Evolutionary conservation across 1,140 invertebrate species (phyloP), one percentile per base, ranked within the genome.

Genomic region (Eubasilissa regina): DNA sequence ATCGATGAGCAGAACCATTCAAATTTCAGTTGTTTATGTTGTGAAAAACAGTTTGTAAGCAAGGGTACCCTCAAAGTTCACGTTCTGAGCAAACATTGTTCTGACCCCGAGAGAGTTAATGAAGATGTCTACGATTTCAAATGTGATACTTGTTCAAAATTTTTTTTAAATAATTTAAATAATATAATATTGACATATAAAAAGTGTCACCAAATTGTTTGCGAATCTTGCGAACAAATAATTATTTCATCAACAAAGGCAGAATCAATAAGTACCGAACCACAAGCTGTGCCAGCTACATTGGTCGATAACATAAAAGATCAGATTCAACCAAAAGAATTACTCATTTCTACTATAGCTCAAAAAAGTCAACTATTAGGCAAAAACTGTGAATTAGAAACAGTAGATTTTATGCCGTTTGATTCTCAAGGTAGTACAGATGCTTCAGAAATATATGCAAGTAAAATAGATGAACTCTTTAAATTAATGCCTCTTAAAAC

Each of bases 381-480:
- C 25, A 35, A 3, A 35, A 35, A 35, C 1, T 6, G 6, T 35
- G 25, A 35, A 35, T 6, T 6, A 6, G 6, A 35, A 35, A 35
- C 25, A 35, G 25, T 35, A 35, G 25, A 35, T 35, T 35, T 35
- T 35, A 35, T 35, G 25, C 25, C 25, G 6, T 35, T 35, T 35
- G 6, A 3, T 35, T 35, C 25, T 35, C 25, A 35, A 35, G 25
- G 6, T 1, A 55, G 13, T 44, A 53, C 21, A 25, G 66, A 77
- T 64, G 75, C 75, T 1, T 43, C 66, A 17, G 17, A 48, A 9
- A 66, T 51, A 51, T 77, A 77, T 66, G 75, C 35, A 66, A 19
- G 8, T 15, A 66, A 66, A 51, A 64, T 77, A 21, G 62, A 77
- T 77, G 19, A 48, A 64, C n/a, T 77, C 6, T 77, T 77, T 25